These are phyloP conservation scores for Neodiprion virginianus DNA, from an alignment of 1,140 invertebrate species.

Conservation along the genomic window DNA sequence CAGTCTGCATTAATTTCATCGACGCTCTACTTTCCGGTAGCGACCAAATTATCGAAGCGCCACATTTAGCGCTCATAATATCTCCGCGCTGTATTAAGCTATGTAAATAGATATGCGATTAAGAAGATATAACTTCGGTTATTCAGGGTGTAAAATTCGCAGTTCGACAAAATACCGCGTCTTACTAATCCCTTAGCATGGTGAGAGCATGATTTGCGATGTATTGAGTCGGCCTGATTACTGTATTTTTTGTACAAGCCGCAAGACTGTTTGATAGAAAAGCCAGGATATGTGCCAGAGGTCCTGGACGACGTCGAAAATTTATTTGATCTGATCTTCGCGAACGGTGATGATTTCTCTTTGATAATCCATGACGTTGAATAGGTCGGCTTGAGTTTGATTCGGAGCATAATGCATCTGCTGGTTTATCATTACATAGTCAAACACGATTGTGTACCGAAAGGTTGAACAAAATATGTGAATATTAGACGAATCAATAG, in stretches of 20 bases:
- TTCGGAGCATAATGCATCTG: constrained; percentile 20
- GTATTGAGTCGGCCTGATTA: constrained; percentile 42
- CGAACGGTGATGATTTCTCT: constrained; percentile 38
- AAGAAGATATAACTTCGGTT: background rate
- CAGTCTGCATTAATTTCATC: background rate
- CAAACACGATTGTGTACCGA: too few species aligned
- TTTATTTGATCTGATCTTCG: constrained; percentile 23
- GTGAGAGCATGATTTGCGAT: constrained; percentile 38
- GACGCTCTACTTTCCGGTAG: constrained; percentile 31
- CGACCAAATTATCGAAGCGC: constrained; percentile 39
- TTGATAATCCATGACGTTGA: constrained; percentile 36
- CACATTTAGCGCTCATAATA: constrained; percentile 38
- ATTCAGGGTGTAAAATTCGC: constrained; percentile 24
- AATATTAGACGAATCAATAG: too few species aligned
- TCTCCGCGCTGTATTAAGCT: constrained; percentile 19
- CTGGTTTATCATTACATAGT: too few species aligned
- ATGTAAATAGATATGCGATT: background rate
- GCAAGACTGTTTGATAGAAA: constrained; percentile 41
- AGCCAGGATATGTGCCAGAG: constrained; percentile 43
- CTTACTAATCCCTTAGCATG: background rate
- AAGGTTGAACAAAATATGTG: too few species aligned
- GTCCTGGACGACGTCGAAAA: constrained; percentile 38
- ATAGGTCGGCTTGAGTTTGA: constrained; percentile 30
- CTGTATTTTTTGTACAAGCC: constrained; percentile 39
- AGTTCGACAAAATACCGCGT: constrained; percentile 28